These are phyloP conservation scores for Propithecus coquereli DNA, from an alignment of 2,113 vertebrate genomes.

Conservation along the genomic window DNA sequence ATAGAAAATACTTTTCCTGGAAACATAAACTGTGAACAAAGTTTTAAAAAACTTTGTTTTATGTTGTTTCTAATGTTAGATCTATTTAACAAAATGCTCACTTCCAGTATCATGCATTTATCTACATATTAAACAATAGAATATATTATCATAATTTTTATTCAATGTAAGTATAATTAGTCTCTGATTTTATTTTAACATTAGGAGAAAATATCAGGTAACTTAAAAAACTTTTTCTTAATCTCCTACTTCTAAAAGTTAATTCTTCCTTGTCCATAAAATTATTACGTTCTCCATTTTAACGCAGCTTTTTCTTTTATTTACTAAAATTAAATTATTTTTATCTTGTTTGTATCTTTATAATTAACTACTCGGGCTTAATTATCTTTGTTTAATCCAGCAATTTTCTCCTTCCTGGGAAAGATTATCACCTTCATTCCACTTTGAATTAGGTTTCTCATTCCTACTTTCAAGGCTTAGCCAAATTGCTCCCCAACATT, in stretches of 20 bases:
- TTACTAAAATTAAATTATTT: not conserved
- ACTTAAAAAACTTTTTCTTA: not conserved
- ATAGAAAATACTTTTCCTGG: not conserved
- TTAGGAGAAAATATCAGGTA: not conserved
- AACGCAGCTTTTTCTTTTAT: not conserved
- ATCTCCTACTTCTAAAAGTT: not conserved
- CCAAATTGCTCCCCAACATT: constrained; percentile 42
- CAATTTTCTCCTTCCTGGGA: constrained; percentile 47
- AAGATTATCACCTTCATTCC: constrained; percentile 58
- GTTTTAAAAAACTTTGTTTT: not conserved
- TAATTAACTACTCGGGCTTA: not conserved
- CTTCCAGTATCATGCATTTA: not conserved
- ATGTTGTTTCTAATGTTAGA: not conserved
- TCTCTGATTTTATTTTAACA: constrained; percentile 5
- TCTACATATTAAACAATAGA: not conserved
- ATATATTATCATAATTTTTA: not conserved
- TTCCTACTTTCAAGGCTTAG: constrained; percentile 39
- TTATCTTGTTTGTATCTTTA: not conserved
- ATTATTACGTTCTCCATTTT: not conserved
- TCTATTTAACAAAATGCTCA: not conserved
- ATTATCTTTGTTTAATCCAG: constrained; percentile 30
- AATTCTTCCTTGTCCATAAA: not conserved
- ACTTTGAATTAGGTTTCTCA: constrained; percentile 45
- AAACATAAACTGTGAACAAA: not conserved
- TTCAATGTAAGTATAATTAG: not conserved